phyloP scores from a whole-genome alignment of 1,140 invertebrate species.

The Alviniconcha marisindica region DNA sequence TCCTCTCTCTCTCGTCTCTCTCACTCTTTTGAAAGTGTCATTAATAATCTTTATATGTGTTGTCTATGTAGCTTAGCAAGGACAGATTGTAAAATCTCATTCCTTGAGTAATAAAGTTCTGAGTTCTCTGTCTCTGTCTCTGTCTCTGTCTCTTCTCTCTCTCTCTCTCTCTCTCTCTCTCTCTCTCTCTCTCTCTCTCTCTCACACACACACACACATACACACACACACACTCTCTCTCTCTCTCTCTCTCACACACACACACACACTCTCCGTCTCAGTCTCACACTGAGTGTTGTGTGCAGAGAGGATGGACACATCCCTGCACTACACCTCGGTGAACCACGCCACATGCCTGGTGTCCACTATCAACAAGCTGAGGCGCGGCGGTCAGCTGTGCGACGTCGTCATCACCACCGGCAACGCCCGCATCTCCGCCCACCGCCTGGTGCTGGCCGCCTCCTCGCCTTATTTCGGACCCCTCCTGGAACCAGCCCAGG shows the following conservation, averaged over 20 bases:
- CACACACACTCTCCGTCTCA: background rate
- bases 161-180: too few species aligned
- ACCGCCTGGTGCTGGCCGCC: conserved; percentile 88
- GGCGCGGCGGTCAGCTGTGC: conserved; percentile 86
- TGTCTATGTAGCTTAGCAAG: too few species aligned
- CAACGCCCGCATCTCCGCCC: conserved; percentile 87
- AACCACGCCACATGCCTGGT: conserved; percentile 61
- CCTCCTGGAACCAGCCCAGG: conserved; percentile 43
- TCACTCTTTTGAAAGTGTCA: too few species aligned
- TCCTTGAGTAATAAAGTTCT: too few species aligned
- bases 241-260: background rate
- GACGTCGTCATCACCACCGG: conserved; percentile 88
- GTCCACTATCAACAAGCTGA: conserved; percentile 75
- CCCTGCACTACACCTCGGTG: conserved; percentile 61
- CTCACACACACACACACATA: too few species aligned
- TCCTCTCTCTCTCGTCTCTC: too few species aligned
- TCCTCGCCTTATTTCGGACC: conserved; percentile 85
- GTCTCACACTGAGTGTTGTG: background rate
- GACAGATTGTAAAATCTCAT: too few species aligned
- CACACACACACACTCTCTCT: too few species aligned
- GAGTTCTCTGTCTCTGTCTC: too few species aligned
- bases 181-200: too few species aligned
- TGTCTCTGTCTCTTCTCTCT: too few species aligned
- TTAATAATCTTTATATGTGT: too few species aligned
- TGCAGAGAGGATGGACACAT: conserved; percentile 56